Conservation (phyloP, 2,888 invertebrate species). For the Myathropa florea region DNA sequence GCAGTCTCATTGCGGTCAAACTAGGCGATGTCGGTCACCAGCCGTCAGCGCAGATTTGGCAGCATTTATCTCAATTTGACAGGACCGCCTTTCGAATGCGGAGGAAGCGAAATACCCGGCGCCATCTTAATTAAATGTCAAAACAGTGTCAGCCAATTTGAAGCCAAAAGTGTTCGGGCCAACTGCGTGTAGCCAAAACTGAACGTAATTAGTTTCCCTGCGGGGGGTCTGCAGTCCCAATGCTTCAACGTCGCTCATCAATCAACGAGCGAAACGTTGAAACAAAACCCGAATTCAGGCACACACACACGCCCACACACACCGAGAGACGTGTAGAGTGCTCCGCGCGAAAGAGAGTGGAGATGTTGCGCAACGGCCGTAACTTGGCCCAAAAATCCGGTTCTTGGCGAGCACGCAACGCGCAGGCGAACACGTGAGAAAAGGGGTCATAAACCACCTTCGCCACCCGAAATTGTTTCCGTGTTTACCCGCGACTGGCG, state of each 20-base stretch:
- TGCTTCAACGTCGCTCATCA: constrained; percentile 45
- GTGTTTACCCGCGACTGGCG: not conserved
- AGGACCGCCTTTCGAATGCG: not conserved
- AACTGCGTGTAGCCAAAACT: not conserved
- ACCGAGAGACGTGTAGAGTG: too few species aligned
- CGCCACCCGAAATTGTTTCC: constrained; percentile 60
- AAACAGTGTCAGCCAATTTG: constrained; percentile 10
- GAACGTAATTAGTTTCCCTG: constrained; percentile 36
- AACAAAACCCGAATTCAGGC: constrained; percentile 42
- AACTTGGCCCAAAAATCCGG: constrained; percentile 52
- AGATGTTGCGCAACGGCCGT: constrained; percentile 47
- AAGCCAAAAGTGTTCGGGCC: not conserved
- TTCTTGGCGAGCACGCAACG: constrained; percentile 29
- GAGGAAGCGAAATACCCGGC: not conserved
- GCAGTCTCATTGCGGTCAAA: constrained; percentile 11
- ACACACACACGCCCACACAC: constrained; percentile 16
- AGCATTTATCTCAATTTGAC: constrained; percentile 11
- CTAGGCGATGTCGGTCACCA: constrained; percentile 15
- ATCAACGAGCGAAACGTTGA: constrained; percentile 43
- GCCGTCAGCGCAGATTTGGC: not conserved
- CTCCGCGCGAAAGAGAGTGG: constrained; percentile 51
- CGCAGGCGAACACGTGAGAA: constrained; percentile 43
- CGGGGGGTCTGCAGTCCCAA: constrained; percentile 21
- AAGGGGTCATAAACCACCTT: constrained; percentile 62
- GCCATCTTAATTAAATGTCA: constrained; percentile 16